Conservation (phyloP, 2,113 vertebrate species). For the Herpetotheres cachinnans region DNA sequence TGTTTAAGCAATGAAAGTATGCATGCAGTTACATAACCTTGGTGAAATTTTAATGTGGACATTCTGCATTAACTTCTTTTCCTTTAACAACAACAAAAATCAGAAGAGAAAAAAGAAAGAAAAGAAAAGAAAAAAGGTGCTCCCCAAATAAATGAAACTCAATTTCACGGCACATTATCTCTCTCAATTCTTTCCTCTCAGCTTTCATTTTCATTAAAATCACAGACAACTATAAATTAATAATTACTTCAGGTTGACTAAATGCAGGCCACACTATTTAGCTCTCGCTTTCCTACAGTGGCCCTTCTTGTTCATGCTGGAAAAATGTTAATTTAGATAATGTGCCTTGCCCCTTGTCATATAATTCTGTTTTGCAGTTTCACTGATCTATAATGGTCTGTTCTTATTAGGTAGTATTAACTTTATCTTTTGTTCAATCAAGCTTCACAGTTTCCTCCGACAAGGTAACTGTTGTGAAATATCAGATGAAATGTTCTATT, state of each 20-base stretch:
- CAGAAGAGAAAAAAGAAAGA: constrained; percentile 12
- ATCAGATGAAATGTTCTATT: constrained; percentile 63
- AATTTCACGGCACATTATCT: constrained; percentile 99
- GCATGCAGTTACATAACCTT: constrained; percentile 57
- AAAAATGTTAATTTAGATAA: constrained; percentile 99
- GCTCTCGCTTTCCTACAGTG: constrained; percentile 84
- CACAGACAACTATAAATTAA: constrained; percentile 99
- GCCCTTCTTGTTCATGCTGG: constrained; percentile 94
- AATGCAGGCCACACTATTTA: constrained; percentile 89
- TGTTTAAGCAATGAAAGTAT: constrained; percentile 40
- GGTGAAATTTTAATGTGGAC: constrained; percentile 61
- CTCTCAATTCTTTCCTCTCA: constrained; percentile 97
- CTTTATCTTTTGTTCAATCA: constrained; percentile 92
- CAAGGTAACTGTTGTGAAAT: constrained; percentile 73
- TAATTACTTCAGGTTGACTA: constrained; percentile 99
- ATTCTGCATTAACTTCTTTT: constrained; percentile 65
- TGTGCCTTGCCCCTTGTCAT: constrained; percentile 93
- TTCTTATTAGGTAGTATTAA: constrained; percentile 98
- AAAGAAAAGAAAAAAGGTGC: constrained; percentile 85
- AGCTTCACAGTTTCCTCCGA: constrained; percentile 80
- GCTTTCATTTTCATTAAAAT: constrained; percentile 99
- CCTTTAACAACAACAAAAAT: constrained; percentile 63
- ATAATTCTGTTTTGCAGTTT: constrained; percentile 94
- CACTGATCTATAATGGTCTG: constrained; percentile 97
- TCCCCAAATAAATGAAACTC: constrained; percentile 97